These are phyloP conservation scores for Seira sanloemensis DNA, from an alignment of 2,888 invertebrate species.

Conservation along the genomic window DNA sequence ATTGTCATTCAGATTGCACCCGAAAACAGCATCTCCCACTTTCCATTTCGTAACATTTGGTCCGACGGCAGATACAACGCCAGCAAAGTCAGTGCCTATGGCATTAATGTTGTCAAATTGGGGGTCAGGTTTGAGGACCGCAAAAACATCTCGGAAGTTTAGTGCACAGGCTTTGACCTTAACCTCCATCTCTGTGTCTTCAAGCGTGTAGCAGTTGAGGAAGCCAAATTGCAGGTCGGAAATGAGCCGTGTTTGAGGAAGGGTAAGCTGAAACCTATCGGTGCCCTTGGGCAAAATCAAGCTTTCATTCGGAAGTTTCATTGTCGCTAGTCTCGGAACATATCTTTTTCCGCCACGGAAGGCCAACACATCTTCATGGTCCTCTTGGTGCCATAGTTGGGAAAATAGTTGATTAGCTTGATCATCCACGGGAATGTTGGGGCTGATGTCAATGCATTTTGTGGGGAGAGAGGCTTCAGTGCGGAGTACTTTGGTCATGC, in stretches of 20 bases:
- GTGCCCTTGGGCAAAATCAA: conserved; percentile 37
- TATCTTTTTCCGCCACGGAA: conserved; percentile 40
- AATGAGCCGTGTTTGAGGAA: conserved; percentile 53
- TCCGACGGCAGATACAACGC: conserved; percentile 80
- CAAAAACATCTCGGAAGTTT: conserved; percentile 66
- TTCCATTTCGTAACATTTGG: conserved; percentile 79
- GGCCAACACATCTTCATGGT: conserved; percentile 45
- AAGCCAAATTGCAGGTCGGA: conserved; percentile 57
- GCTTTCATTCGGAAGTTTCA: conserved; percentile 44
- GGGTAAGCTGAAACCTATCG: conserved; percentile 55
- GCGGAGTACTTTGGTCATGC: conserved; percentile 44
- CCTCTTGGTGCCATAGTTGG: conserved; percentile 45
- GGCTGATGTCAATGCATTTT: conserved; percentile 51
- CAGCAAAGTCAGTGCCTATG: conserved; percentile 84
- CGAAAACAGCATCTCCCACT: conserved; percentile 82
- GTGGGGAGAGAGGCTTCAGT: conserved; percentile 45
- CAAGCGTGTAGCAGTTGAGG: conserved; percentile 26
- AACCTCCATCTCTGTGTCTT: conserved; percentile 59
- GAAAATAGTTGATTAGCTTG: conserved; percentile 49
- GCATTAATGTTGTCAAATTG: conserved; percentile 35
- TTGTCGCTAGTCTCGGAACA: conserved; percentile 29
- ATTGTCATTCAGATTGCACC: conserved; percentile 45
- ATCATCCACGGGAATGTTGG: background rate
- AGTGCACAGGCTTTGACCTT: conserved; percentile 58
- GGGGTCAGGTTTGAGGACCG: conserved; percentile 59